phyloP scores from a whole-genome alignment of 1,140 invertebrate genomes.

The Anoplolepis gracilipes region DNA sequence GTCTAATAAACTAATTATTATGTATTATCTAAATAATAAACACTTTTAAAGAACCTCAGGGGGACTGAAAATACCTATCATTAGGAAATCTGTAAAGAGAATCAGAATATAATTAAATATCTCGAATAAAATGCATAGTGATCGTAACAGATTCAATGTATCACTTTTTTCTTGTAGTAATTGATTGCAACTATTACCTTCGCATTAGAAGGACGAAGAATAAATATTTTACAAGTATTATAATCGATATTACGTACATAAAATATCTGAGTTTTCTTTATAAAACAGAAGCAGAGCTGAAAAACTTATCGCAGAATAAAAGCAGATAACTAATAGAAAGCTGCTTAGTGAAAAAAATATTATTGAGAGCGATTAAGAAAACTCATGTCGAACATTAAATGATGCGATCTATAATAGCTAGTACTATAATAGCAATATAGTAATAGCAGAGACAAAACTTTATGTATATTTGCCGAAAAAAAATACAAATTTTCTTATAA shows the following conservation, averaged over 20 bases:
- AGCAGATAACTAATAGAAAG: neutral
- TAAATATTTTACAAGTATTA: slow-evolving; percentile 7
- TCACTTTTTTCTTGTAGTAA: slow-evolving; percentile 3
- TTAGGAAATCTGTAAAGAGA: slow-evolving; percentile 59
- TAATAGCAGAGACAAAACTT: neutral
- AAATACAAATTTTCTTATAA: neutral
- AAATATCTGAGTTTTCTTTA: neutral
- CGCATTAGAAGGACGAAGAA: neutral
- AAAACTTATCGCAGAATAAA: slow-evolving; percentile 4
- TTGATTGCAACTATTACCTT: neutral
- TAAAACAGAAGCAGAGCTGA: neutral
- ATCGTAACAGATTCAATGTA: slow-evolving; percentile 33
- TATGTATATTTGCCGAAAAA: slow-evolving; percentile 5
- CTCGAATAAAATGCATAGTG: neutral
- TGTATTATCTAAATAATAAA: neutral
- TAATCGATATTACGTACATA: neutral
- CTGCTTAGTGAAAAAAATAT: slow-evolving; percentile 6
- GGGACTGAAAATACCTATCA: slow-evolving; percentile 47
- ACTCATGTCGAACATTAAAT: neutral
- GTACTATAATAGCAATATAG: neutral
- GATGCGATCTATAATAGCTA: neutral
- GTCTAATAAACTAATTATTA: slow-evolving; percentile 42
- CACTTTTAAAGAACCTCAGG: slow-evolving; percentile 17
- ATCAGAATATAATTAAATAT: slow-evolving; percentile 44
- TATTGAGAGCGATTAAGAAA: neutral